phyloP scores from a whole-genome alignment of 2,797 vertebrate genomes.

The Chiroxiphia lanceolata region DNA sequence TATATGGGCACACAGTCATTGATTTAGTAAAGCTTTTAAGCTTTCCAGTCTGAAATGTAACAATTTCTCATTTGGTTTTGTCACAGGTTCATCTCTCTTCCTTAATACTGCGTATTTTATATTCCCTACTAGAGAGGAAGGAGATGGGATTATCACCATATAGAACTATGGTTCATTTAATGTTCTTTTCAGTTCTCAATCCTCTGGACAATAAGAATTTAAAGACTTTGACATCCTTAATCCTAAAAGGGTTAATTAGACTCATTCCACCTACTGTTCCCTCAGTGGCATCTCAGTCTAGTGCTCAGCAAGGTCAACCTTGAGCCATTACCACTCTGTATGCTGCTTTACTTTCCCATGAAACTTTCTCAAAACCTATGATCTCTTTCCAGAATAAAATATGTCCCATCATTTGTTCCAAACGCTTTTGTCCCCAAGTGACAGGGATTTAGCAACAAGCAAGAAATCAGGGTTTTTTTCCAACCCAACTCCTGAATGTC shows the following conservation, averaged over 20 bases:
- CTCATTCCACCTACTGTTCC: neutral
- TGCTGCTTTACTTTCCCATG: neutral
- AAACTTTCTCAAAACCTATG: neutral
- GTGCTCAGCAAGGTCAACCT: neutral
- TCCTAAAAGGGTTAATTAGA: neutral
- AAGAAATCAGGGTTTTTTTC: neutral
- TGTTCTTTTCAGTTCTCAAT: neutral
- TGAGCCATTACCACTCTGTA: neutral
- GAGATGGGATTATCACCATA: neutral
- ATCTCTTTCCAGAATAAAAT: neutral
- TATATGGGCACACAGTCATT: neutral
- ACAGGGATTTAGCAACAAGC: neutral
- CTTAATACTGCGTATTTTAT: neutral
- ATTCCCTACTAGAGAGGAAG: neutral
- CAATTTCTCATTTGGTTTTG: neutral
- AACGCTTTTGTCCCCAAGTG: neutral
- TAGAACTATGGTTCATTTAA: neutral
- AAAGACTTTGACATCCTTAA: neutral
- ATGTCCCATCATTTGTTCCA: neutral
- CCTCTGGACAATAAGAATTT: neutral
- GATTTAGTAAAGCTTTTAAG: neutral
- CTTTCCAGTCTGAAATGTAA: neutral
- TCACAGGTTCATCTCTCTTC: neutral
- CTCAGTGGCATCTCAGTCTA: neutral
- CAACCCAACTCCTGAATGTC: neutral